Base-by-base conservation (phyloP, 2,113 vertebrate species). In the Entomyzon cyanotis region DNA sequence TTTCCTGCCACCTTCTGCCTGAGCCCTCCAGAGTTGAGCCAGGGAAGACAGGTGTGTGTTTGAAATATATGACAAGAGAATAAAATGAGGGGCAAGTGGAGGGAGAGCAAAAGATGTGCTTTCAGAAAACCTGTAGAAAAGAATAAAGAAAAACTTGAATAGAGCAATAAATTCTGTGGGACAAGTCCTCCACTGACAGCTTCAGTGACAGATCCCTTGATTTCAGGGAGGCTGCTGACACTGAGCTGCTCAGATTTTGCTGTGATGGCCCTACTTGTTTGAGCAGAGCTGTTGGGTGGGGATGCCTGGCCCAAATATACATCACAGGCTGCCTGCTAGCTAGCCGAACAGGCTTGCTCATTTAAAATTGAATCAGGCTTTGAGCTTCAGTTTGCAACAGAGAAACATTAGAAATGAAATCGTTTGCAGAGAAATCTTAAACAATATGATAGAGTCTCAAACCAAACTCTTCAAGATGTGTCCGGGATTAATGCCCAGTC, bases 311-410 rank as follows among this genome's bases (percentile, higher is more conserved):
- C 81, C 86, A 68, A 55, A 55, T 21, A 55, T 21, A 77, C 91
- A 87, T 79, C 82, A n/a, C 14, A 79, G 78, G 28, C 87, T 83
- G 90, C 75, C 70, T 83, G 75, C 76, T 58, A 87, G 84, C 76
- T 46, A 94, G 93, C 96, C 96, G 93, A 97, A 95, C 93, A 97
- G 95, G 91, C 95, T 95, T 75, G 87, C 85, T 95, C 69, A 84
- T 95, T 86, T 93, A 71, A 92, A 91, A 92, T 21, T 93, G 85
- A 90, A 90, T 87, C 81, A 56, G 84, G 33, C 65, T 94, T 94
- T 3, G 2, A 68, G 83, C 42, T 94, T 89, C 28, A 60, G 84
- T 93, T 87, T 88, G 58, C 84, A 85, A 39, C 41, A 87, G 71
- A 65, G 76, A 27, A 70, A 44, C 35, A 2, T 15, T 49, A 82